Base-by-base conservation (phyloP, 2,888 invertebrate species). In the Pasiphila rectangulata region DNA sequence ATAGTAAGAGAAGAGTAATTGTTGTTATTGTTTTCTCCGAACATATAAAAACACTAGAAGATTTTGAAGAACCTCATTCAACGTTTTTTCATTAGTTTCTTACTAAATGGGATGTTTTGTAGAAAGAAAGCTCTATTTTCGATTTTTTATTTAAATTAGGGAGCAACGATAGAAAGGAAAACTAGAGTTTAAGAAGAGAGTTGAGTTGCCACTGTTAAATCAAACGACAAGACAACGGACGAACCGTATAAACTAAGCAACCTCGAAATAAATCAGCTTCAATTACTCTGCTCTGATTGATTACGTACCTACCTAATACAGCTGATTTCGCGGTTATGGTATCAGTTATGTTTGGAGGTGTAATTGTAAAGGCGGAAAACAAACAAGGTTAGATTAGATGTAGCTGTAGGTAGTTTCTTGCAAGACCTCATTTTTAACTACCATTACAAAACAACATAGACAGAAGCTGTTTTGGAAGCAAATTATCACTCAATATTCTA, bases 231-330 rank as follows among this genome's bases (percentile, higher is more conserved):
- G 54, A 67, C 69, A 70, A 63, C 68, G 64, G 69, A 63, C 64
- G 67, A 60, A 59, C 63, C 52, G 50, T 56, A 55, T 57, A 64
- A 61, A 69, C 55, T 57, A 50, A 57, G 58, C 64, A 71, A 68
- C 72, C 72, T 76, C 72, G 57, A 70, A 75, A 73, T 73, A 71
- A 75, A 75, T 67, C 67, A 59, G 59, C 58, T 69, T 69, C 67
- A 75, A 73, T 76, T 75, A 73, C 69, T 70, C n/a, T n/a, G n/a
- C 63, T 63, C 61, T 59, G 64, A 67, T 68, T 64, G 64, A 75
- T 81, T 78, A 71, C 75, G 75, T 77, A 79, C 82, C 57, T 54
- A n/a, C n/a, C n/a, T n/a, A n/a, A n/a, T n/a, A n/a, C 55, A 54
- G 60, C 65, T 68, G 69, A 73, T 73, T 68, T 59, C 62, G 66